phyloP scores from a whole-genome alignment of 2,113 vertebrate genomes.

The Daphoenositta chrysoptera region DNA sequence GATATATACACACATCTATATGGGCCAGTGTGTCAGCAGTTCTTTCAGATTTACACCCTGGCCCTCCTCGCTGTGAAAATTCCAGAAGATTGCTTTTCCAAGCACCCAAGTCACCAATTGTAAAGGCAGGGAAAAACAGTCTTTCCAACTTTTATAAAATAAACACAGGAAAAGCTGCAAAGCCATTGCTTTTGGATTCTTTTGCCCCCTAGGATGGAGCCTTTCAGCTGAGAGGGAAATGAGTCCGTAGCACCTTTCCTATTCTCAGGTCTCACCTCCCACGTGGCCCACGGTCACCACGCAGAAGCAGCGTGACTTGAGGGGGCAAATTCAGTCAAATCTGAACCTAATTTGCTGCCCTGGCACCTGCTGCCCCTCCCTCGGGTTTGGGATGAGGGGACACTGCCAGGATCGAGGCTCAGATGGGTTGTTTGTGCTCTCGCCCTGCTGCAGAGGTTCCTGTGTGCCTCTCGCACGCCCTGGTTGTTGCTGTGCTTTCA shows the following conservation, averaged over 20 bases:
- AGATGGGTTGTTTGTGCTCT: background rate
- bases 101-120: background rate
- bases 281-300: background rate
- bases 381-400: background rate
- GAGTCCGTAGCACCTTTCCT: background rate
- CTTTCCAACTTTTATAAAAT: background rate
- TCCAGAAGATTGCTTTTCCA: background rate
- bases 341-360: background rate
- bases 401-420: background rate
- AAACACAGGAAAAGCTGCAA: background rate
- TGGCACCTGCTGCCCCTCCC: background rate
- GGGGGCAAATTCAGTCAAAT: background rate
- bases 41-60: background rate
- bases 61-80: background rate
- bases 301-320: background rate
- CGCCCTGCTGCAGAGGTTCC: background rate
- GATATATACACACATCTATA: fast-evolving
- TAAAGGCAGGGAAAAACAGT: background rate
- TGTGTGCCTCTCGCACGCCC: background rate
- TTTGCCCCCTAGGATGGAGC: background rate
- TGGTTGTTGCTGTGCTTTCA: background rate
- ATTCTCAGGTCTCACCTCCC: background rate
- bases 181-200: background rate
- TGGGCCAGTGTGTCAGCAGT: background rate
- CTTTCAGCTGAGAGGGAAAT: background rate